Percentiles rank a stretch among this genome's conserved stretches.
Evolutionary conservation across 2,113 vertebrate genomes (phyloP).

Genomic region (Percopsis transmontana): DNA sequence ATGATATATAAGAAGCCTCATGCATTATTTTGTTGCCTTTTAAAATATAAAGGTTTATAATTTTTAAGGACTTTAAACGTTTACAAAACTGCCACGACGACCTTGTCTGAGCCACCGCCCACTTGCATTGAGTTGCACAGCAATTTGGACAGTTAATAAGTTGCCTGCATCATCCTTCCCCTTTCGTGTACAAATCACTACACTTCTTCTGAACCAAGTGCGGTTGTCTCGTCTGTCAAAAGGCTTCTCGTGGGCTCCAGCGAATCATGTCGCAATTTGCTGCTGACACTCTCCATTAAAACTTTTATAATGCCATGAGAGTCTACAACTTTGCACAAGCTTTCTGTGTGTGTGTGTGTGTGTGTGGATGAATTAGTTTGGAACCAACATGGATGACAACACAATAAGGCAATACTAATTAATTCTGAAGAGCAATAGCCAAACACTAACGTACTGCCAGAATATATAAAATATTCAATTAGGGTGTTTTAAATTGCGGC

Average conservation of each 20-base stretch:
- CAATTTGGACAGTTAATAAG: constrained; percentile 14
- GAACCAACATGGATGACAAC: constrained; percentile 19
- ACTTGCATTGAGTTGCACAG: constrained; percentile 5
- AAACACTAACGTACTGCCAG: constrained; percentile 2
- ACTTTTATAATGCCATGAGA: constrained; percentile 47
- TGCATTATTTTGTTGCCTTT: constrained; percentile 4
- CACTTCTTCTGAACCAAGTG: neutral
- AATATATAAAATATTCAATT: constrained; percentile 25
- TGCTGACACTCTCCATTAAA: constrained; percentile 61
- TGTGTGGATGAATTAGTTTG: constrained; percentile 27
- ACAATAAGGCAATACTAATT: neutral
- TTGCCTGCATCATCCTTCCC: constrained; percentile 6
- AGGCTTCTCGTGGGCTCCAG: constrained; percentile 27
- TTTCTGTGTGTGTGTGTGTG: constrained; percentile 37
- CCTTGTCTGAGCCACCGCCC: constrained; percentile 4
- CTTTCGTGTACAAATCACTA: constrained; percentile 9
- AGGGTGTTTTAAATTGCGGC: neutral
- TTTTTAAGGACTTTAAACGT: constrained; percentile 7
- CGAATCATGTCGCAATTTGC: constrained; percentile 62
- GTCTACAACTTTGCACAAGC: constrained; percentile 49
- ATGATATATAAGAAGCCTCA: neutral
- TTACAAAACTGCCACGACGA: neutral
- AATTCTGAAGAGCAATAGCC: constrained; percentile 27
- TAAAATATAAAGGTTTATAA: constrained; percentile 9
- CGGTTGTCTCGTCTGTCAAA: constrained; percentile 48